Conservation (phyloP, 1,140 invertebrate species). For the Eciton burchellii region DNA sequence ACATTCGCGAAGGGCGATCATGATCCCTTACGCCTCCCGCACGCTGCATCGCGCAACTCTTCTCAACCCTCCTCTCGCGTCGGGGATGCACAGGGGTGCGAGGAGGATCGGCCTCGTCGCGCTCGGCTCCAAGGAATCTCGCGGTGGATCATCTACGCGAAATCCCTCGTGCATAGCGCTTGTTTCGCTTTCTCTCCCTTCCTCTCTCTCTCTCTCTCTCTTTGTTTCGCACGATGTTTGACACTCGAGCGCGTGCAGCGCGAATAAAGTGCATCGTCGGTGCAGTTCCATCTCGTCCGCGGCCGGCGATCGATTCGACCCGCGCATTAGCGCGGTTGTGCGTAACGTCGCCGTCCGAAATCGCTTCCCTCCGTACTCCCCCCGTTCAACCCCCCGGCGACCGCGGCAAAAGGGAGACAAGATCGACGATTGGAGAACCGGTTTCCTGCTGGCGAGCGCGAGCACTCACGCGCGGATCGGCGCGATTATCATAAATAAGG, state of each 20-base stretch:
- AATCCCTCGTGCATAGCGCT: conserved; percentile 56
- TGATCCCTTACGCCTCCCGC: too few relatives aligned
- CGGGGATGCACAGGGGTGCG: neutral
- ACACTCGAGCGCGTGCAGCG: conserved; percentile 63
- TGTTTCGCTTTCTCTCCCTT: conserved; percentile 60
- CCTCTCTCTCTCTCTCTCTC: too few relatives aligned
- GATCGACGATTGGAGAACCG: conserved; percentile 10
- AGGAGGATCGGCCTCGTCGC: conserved; percentile 27
- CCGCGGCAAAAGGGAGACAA: too few relatives aligned
- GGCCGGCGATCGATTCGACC: conserved; percentile 67
- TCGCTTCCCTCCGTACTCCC: conserved; percentile 6
- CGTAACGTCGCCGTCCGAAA: neutral
- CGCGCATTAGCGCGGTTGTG: conserved; percentile 26
- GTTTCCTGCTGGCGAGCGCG: neutral
- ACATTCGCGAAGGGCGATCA: too few relatives aligned
- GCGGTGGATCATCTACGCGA: conserved; percentile 36
- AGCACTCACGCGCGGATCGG: conserved; percentile 12
- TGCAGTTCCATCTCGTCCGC: conserved; percentile 60
- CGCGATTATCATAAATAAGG: conserved; percentile 57
- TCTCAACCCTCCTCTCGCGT: neutral
- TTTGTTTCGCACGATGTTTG: conserved; percentile 55
- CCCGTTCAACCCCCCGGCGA: neutral
- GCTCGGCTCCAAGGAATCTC: conserved; percentile 6
- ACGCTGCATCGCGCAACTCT: neutral
- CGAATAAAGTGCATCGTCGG: conserved; percentile 70